Conservation (phyloP, 2,113 vertebrate genomes). For the Hucho hucho region DNA sequence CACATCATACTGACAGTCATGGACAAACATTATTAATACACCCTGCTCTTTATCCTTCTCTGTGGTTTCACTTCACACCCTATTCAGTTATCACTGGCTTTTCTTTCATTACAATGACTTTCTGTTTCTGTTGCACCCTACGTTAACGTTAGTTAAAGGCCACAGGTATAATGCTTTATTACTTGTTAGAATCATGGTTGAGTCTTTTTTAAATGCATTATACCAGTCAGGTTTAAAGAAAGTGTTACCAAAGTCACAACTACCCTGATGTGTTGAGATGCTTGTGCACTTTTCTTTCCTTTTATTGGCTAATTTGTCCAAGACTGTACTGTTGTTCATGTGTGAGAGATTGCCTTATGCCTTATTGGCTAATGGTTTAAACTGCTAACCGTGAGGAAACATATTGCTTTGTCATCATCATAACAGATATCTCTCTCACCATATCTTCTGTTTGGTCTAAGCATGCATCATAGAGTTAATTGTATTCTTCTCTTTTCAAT, state of each 20-base stretch:
- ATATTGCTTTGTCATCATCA: not conserved
- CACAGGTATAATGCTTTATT: too few species aligned
- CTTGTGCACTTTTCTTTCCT: not conserved
- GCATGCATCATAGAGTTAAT: slow-evolving; percentile 71
- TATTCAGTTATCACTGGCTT: slow-evolving; percentile 38
- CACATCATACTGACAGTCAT: not conserved
- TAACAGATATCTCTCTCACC: not conserved
- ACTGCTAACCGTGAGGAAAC: not conserved
- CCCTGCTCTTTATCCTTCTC: slow-evolving; percentile 1
- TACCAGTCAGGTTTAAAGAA: too few species aligned
- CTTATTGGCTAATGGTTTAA: not conserved
- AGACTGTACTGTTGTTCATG: not conserved
- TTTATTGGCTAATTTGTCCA: not conserved
- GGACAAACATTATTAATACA: slow-evolving; percentile 6
- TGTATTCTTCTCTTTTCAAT: slow-evolving; percentile 74
- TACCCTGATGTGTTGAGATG: not conserved
- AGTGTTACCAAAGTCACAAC: not conserved
- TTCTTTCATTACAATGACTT: not conserved
- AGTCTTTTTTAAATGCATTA: too few species aligned
- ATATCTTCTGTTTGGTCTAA: slow-evolving; percentile 48
- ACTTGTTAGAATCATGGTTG: too few species aligned
- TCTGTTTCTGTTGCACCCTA: too few species aligned
- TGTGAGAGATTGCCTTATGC: not conserved
- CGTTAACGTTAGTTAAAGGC: too few species aligned
- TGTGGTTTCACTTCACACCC: slow-evolving; percentile 14